These are phyloP conservation scores for Drosophila sordidula DNA, from an alignment of 2,888 invertebrate genomes.

Conservation along the genomic window DNA sequence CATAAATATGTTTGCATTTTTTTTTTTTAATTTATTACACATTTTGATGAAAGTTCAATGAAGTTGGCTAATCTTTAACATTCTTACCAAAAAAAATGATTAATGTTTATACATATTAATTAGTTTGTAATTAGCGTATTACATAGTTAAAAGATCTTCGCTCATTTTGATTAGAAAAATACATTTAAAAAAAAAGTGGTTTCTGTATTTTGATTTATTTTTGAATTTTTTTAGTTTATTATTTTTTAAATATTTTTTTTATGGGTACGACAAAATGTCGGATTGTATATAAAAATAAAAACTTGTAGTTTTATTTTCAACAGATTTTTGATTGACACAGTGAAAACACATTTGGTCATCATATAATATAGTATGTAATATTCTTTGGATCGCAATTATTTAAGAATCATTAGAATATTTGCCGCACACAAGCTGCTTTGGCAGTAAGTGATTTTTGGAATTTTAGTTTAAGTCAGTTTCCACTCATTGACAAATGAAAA, in stretches of 20 bases:
- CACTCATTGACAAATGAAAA: conserved; percentile 10
- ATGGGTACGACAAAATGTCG: conserved; percentile 54
- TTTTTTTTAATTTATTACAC: conserved; percentile 15
- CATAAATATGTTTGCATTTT: conserved; percentile 31
- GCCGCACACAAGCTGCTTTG: conserved; percentile 47
- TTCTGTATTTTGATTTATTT: conserved; percentile 5
- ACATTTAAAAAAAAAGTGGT: conserved; percentile 33
- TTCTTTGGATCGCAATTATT: conserved; percentile 55
- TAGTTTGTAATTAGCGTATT: conserved; percentile 26
- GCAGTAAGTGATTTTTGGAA: conserved; percentile 46
- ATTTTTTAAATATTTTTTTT: conserved; percentile 5
- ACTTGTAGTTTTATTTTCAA: conserved; percentile 48
- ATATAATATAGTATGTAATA: conserved; percentile 35
- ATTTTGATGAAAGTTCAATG: conserved; percentile 15
- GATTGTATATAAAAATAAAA: conserved; percentile 59
- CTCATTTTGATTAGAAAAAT: conserved; percentile 48
- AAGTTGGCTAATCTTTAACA: conserved; percentile 13
- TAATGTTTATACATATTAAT: conserved; percentile 22
- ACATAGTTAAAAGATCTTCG: conserved; percentile 28
- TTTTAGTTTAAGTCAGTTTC: conserved; percentile 10
- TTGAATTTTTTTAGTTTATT: conserved; percentile 11
- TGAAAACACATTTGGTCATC: conserved; percentile 53
- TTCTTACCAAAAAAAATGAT: conserved; percentile 4
- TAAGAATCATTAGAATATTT: conserved; percentile 40
- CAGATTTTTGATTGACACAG: conserved; percentile 37